Evolutionary conservation across 2,797 vertebrate species (phyloP), one percentile per base, ranked within the genome.

Genomic region (Lithobates sylvaticus): DNA sequence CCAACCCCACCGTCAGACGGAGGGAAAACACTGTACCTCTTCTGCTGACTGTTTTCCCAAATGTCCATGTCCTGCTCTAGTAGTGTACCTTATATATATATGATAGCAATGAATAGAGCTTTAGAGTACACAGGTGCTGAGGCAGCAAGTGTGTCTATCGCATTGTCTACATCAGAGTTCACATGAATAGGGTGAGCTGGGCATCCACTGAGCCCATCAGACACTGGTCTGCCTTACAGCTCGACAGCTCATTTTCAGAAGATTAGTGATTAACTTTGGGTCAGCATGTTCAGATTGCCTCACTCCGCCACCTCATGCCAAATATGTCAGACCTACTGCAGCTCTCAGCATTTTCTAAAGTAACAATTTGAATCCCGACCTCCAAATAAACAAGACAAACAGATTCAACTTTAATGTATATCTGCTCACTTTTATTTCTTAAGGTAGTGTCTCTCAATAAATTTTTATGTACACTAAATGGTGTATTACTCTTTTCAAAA

Each of bases 61-160:
- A 88, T 87, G 88, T 73, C 73, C 61, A 42, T 81, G 81, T n/a
- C 18, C 15, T 61, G 27, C 16, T 18, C 23, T 2, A 84, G 10
- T 32, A 1, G 36, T 77, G 81, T 84, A 91, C 64, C 89, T 93
- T 96, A 96, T 97, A 96, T 97, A 23, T 61, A 54, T 54, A 97
- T 92, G 92, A 77, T 2, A 90, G 91, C 96, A 95, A 92, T 94
- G 94, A 91, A 91, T 94, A 94, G 94, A 91, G 81, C 95, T 95
- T 95, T 96, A 96, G 93, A 96, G 95, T 93, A 86, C 50, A 89
- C 13, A 89, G 90, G 92, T 84, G 97, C 97, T 95, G 96, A 97
- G 91, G 86, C 95, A 96, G 96, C 95, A 96, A 89, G 91, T 94
- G 93, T 95, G 94, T 95, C 94, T 73, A 84, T 92, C 89, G 89